Evolutionary conservation across 2,797 vertebrate species (phyloP).

Genomic region (Notamacropus eugenii): DNA sequence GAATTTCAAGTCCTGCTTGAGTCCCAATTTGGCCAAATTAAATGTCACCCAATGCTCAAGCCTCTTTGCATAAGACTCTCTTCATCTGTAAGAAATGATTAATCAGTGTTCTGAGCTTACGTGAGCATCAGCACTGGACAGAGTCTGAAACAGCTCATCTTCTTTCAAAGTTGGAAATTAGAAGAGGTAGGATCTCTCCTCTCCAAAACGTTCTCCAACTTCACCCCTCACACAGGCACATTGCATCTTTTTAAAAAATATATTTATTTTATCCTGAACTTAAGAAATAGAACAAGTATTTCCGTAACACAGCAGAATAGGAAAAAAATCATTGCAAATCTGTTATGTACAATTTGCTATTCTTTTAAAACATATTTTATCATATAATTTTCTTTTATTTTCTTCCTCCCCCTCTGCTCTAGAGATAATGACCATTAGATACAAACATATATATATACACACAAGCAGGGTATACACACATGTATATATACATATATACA

Average conservation of each 20-base stretch:
- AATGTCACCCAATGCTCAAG: background rate
- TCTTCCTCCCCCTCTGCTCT: background rate
- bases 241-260: background rate
- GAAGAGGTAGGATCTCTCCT: background rate
- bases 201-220: background rate
- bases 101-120: background rate
- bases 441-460: background rate
- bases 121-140: background rate
- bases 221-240: background rate
- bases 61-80: background rate
- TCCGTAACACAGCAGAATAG: too few relatives aligned
- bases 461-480: too few relatives aligned
- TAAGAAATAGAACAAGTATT: background rate
- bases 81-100: background rate
- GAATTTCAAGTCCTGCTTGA: background rate
- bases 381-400: background rate
- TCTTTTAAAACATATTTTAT: background rate
- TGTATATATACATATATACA: rapidly evolving
- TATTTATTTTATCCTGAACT: background rate
- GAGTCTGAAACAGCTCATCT: background rate
- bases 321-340: background rate
- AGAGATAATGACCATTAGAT: background rate
- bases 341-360: background rate
- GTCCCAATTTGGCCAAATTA: background rate
- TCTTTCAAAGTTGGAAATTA: background rate